A percentile compares a stretch with the other conserved stretches of the same genome.
Evolutionary conservation across 2,888 invertebrate species (phyloP).

Genomic region (Thera britannica): DNA sequence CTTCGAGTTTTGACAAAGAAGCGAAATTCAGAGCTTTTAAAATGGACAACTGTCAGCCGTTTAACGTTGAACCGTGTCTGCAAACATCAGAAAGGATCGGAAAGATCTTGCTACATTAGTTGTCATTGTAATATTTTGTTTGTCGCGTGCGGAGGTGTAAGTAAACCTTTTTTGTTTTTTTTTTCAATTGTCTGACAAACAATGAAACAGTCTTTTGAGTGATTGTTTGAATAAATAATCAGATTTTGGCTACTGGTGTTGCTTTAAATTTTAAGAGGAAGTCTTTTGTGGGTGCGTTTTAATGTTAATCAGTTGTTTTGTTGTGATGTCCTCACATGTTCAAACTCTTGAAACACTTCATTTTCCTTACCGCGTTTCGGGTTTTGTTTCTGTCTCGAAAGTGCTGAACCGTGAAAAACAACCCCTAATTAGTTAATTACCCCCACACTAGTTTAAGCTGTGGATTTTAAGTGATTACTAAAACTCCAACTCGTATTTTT

Average conservation of each 20-base stretch:
- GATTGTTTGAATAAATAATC: slow-evolving; percentile 54
- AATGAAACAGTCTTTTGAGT: slow-evolving; percentile 48
- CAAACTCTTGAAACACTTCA: too few species aligned
- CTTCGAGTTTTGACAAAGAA: slow-evolving; percentile 21
- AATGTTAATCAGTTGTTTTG: not conserved
- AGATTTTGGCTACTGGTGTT: slow-evolving; percentile 54
- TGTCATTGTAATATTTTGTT: slow-evolving; percentile 14
- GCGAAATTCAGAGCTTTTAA: slow-evolving; percentile 10
- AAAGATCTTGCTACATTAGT: slow-evolving; percentile 33
- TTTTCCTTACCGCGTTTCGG: too few species aligned
- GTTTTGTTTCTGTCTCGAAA: too few species aligned
- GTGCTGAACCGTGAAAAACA: too few species aligned
- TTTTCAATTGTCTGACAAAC: slow-evolving; percentile 55
- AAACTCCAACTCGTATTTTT: too few species aligned
- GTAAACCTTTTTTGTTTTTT: slow-evolving; percentile 36
- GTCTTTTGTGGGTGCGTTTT: not conserved
- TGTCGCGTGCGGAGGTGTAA: slow-evolving; percentile 53
- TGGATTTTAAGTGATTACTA: too few species aligned
- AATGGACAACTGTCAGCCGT: slow-evolving; percentile 19
- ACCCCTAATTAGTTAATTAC: too few species aligned
- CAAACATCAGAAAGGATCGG: not conserved
- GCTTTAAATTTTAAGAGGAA: not conserved
- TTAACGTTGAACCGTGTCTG: slow-evolving; percentile 14
- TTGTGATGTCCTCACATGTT: not conserved
- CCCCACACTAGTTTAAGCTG: too few species aligned